Evolutionary conservation across 2,113 vertebrate species (phyloP).

Genomic region (Dinomys branickii): DNA sequence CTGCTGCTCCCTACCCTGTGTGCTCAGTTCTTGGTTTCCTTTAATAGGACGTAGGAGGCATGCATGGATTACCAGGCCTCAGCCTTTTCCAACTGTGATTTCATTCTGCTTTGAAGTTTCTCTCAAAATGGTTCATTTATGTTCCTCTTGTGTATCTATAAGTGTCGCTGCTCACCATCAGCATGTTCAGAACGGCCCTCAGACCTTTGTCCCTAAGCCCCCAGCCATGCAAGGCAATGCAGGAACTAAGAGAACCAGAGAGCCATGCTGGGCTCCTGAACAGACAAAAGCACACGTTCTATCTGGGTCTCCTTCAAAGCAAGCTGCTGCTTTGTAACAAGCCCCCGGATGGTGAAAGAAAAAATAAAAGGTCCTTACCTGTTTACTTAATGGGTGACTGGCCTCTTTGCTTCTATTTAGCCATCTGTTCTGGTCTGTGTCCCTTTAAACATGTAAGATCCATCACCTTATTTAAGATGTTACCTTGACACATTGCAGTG

Average conservation of each 20-base stretch:
- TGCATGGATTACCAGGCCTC: constrained; percentile 7
- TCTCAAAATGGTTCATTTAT: constrained; percentile 48
- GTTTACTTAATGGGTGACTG: constrained; percentile 68
- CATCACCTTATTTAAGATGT: constrained; percentile 58
- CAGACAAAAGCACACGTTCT: constrained; percentile 11
- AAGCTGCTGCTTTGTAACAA: constrained; percentile 47
- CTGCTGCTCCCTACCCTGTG: neutral
- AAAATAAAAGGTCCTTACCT: constrained; percentile 29
- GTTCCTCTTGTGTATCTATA: constrained; percentile 34
- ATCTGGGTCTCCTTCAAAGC: constrained; percentile 62
- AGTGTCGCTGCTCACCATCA: neutral
- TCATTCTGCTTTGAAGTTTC: constrained; percentile 58
- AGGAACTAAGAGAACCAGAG: neutral
- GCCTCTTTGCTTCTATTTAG: constrained; percentile 73
- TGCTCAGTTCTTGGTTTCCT: neutral
- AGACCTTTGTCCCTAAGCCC: neutral
- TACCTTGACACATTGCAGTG: constrained; percentile 71
- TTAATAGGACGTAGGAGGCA: neutral
- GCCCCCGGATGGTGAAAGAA: neutral
- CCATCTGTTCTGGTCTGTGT: constrained; percentile 73
- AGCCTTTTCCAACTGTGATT: constrained; percentile 25
- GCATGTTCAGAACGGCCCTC: neutral
- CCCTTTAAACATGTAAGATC: constrained; percentile 72
- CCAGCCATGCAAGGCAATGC: neutral
- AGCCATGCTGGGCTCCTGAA: neutral